Conservation (phyloP, 2,113 vertebrate genomes). For the Andinoacara biseriatus region DNA sequence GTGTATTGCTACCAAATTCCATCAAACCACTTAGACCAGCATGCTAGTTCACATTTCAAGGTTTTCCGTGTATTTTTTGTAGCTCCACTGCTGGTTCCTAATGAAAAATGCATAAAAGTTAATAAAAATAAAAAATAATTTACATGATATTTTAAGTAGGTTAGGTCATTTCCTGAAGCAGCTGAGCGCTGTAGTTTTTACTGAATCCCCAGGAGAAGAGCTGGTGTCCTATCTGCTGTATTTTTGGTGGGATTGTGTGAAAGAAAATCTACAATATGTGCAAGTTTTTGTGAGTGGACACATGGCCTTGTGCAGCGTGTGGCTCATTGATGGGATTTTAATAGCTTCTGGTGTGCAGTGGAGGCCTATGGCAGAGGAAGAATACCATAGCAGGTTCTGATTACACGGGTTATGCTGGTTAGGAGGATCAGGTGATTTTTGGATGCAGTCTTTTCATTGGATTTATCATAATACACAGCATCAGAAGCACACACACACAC, state of each 20-base stretch:
- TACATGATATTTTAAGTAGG: not conserved
- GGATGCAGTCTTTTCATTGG: not conserved
- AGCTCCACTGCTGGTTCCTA: not conserved
- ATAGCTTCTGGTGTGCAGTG: not conserved
- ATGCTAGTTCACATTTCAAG: not conserved
- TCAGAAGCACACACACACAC: not conserved
- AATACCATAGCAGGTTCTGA: not conserved
- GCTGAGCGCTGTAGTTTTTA: not conserved
- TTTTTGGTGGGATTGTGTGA: not conserved
- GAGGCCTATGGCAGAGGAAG: not conserved
- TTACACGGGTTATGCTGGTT: not conserved
- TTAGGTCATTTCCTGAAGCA: not conserved
- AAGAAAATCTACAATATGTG: not conserved
- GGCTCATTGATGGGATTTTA: not conserved
- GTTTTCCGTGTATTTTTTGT: not conserved
- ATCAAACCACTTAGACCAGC: not conserved
- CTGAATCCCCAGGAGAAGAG: not conserved
- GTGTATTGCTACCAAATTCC: not conserved
- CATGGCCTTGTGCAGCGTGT: not conserved
- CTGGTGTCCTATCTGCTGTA: not conserved
- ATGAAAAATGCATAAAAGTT: not conserved
- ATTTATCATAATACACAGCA: not conserved
- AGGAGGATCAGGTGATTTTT: not conserved
- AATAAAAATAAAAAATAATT: not conserved
- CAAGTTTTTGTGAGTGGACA: not conserved